Conservation (phyloP, 2,113 vertebrate genomes). For the Vulpes vulpes region DNA sequence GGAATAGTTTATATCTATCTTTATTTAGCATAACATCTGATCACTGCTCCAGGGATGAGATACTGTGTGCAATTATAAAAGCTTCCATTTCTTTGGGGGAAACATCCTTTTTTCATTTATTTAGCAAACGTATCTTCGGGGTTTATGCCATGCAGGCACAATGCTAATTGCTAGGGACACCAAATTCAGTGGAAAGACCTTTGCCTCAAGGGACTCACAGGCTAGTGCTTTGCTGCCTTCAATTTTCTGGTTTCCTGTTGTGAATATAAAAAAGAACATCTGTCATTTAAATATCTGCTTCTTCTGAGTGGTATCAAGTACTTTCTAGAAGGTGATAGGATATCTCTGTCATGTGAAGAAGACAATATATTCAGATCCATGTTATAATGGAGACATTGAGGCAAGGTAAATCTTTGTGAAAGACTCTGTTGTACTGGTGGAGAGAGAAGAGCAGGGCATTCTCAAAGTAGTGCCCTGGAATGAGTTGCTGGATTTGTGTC, state of each 20-base stretch:
- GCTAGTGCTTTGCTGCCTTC: background rate
- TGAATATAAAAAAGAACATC: background rate
- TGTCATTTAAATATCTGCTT: background rate
- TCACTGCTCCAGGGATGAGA: background rate
- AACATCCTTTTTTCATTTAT: conserved; percentile 1
- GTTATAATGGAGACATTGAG: background rate
- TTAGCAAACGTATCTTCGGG: background rate
- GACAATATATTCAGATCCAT: background rate
- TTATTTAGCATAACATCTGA: background rate
- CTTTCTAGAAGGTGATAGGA: background rate
- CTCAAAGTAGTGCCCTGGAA: background rate
- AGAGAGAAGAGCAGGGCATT: background rate
- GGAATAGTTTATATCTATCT: background rate
- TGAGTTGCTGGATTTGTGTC: background rate
- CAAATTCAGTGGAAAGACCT: background rate
- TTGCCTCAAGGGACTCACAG: background rate
- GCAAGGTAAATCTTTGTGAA: background rate
- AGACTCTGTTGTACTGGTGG: background rate
- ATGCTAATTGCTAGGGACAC: background rate
- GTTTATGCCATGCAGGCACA: background rate
- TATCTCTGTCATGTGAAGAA: background rate
- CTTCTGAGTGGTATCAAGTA: background rate
- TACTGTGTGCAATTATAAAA: background rate
- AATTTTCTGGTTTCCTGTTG: background rate
- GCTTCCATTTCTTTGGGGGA: background rate